A percentile compares a stretch with the other conserved stretches of the same genome.
Conservation (phyloP, 2,888 invertebrate species). For the Scaptodrosophila latifasciaeformis region DNA sequence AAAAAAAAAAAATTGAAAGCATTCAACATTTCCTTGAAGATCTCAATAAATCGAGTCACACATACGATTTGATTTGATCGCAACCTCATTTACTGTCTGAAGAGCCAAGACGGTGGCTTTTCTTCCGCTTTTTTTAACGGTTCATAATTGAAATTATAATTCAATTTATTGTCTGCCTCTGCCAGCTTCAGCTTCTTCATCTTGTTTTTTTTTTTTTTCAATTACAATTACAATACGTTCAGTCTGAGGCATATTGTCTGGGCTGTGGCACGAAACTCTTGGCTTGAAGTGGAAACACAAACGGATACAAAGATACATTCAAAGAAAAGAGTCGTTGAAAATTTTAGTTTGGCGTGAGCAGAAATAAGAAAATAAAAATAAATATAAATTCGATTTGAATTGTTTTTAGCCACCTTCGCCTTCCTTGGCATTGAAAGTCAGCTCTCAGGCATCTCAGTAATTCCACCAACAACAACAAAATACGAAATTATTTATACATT, state of each 20-base stretch:
- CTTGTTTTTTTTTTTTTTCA: conserved; percentile 59
- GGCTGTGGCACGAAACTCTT: conserved; percentile 20
- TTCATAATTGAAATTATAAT: conserved; percentile 68
- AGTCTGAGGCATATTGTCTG: conserved; percentile 24
- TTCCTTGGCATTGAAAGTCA: no score
- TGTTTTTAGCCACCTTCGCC: conserved; percentile 18
- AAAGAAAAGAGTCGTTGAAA: conserved; percentile 35
- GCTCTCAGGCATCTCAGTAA: no score
- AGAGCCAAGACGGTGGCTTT: no score
- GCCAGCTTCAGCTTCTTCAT: conserved; percentile 15
- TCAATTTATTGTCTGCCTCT: conserved; percentile 48
- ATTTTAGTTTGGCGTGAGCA: conserved; percentile 45
- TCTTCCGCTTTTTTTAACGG: conserved; percentile 67
- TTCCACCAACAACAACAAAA: no score
- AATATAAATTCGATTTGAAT: conserved; percentile 15
- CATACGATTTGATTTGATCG: neutral
- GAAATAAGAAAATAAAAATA: no score
- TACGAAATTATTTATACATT: no score
- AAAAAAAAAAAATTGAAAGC: no score
- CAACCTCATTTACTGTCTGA: conserved; percentile 67
- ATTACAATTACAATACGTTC: conserved; percentile 43
- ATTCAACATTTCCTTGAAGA: no score
- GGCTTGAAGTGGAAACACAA: no score
- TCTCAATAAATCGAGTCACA: no score
- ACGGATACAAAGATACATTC: no score